A percentile compares a stretch with the other conserved stretches of the same genome.
These are phyloP conservation scores for Amphipoea oculea DNA, from an alignment of 2,888 invertebrate genomes.

Conservation along the genomic window DNA sequence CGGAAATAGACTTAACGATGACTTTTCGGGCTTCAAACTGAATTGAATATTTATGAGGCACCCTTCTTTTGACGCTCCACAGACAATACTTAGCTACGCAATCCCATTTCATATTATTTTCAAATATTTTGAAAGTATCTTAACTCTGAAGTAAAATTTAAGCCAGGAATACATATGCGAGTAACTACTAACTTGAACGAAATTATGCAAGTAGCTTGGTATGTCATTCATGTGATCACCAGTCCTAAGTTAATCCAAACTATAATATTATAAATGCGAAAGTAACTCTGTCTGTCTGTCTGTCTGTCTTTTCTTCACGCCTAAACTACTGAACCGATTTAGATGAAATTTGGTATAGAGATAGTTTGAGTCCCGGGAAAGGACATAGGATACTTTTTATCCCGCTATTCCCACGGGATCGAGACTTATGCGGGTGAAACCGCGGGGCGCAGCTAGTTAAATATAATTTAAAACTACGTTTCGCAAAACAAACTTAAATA, in stretches of 20 bases:
- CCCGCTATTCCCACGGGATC: too few species aligned
- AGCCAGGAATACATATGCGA: not conserved
- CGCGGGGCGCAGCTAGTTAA: too few species aligned
- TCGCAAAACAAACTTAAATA: not conserved
- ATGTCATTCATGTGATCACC: not conserved
- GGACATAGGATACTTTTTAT: too few species aligned
- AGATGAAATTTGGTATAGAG: too few species aligned
- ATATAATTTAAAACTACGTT: not conserved
- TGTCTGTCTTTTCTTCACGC: too few species aligned
- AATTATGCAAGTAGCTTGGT: not conserved
- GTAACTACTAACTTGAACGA: not conserved
- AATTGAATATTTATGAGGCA: conserved; percentile 89
- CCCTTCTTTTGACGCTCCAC: conserved; percentile 78
- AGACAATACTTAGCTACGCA: conserved; percentile 72
- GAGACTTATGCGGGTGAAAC: too few species aligned
- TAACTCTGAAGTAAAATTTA: conserved; percentile 21
- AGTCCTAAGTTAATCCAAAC: not conserved
- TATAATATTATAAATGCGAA: too few species aligned
- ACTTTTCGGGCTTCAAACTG: conserved; percentile 85
- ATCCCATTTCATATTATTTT: conserved; percentile 60
- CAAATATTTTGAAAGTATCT: conserved; percentile 46
- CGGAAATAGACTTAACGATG: conserved; percentile 88
- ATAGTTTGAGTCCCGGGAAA: too few species aligned
- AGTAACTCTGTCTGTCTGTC: too few species aligned
- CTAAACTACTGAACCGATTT: too few species aligned